A percentile compares a stretch with the other conserved stretches of the same genome.
These are phyloP conservation scores for Zoanthus gigantus DNA, from an alignment of 92 coral and sea anemone species.

Conservation along the genomic window DNA sequence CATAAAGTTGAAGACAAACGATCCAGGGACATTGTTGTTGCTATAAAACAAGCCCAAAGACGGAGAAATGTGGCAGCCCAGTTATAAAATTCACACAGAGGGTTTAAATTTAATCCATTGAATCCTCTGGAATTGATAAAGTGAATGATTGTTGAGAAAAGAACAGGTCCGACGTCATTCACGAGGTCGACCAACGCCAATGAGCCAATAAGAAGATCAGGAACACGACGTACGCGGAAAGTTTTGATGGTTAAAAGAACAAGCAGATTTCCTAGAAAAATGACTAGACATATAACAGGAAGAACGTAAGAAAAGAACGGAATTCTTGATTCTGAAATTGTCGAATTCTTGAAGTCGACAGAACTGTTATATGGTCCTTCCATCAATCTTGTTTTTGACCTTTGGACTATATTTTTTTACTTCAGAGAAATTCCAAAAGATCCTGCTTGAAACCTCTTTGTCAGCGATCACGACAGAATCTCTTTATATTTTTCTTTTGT, in stretches of 20 bases:
- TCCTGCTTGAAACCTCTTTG: no score
- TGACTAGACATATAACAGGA: conserved; percentile 51
- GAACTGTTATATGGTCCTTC: neutral
- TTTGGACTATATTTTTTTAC: no score
- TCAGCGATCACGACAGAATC: no score
- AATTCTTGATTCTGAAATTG: neutral
- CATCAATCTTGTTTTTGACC: no score
- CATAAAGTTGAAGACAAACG: conserved; percentile 42
- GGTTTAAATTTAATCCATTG: neutral
- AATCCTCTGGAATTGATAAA: conserved; percentile 47
- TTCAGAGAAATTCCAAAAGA: no score
- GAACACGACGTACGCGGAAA: conserved; percentile 58
- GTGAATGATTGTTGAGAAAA: conserved; percentile 45
- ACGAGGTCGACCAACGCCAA: conserved; percentile 57
- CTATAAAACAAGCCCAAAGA: conserved; percentile 56
- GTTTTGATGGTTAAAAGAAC: conserved; percentile 49
- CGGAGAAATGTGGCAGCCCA: conserved; percentile 67
- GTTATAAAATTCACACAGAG: conserved; percentile 64
- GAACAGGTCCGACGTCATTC: conserved; percentile 57
- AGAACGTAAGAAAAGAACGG: conserved; percentile 25
- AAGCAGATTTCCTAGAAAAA: conserved; percentile 57
- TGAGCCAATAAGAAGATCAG: conserved; percentile 62
- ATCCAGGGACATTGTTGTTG: conserved; percentile 60
- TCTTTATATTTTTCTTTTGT: no score
- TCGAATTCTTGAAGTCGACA: neutral